Base-by-base conservation (phyloP, 37 sponge, comb jelly and placozoan genomes). In the Halisarca cf. caerulea region DNA sequence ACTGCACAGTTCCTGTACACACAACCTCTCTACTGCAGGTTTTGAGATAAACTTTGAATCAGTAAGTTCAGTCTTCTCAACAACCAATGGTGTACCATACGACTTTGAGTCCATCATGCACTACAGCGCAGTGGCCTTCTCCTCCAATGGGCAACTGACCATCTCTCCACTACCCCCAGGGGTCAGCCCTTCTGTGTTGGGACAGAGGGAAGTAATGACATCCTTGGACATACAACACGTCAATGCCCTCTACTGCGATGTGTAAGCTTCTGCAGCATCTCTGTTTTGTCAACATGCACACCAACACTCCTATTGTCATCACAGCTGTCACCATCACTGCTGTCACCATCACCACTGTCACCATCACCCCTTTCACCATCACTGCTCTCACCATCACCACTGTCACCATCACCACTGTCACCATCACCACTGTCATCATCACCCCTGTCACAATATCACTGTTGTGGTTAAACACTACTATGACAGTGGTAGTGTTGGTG, bases 91-190 rank as follows among this genome's bases (percentile, higher is more conserved):
- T 0, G 44, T 94, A 8, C 80, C 60, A 34, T 94, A 94, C 69
- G 94, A 94, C 79, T 86, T 59, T 40, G 53, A 54, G 18, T 90
- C 94, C 18, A 68, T 94, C 58, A 94, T 94, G 94, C 94, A 94
- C 77, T 94, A 94, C 78, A 32, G 80, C 55, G 72, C 86, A 23
- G 68, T 58, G 38, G 94, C 94, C 30, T 94, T 94, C 84, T 86
- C 89, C 24, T 25, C 38, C 0, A 90, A 94, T 79, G 84, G 91
- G 5, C 72, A 54, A 25, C 80, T 70, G 33, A 94, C 94, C 32
- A 86, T 94, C 25, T 34, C 37, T 17, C 91, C 94, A 0, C n/a
- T 55, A 4, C 69, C 74, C 37, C 15, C 70, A 14, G 0, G 55
- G 14, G 30, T 88, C 0, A 8, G 2, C 40, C 57, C 64, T 17